A percentile compares a stretch with the other conserved stretches of the same genome.
Conservation (phyloP, 2,113 vertebrate species). For the Neopipo cinnamomea region DNA sequence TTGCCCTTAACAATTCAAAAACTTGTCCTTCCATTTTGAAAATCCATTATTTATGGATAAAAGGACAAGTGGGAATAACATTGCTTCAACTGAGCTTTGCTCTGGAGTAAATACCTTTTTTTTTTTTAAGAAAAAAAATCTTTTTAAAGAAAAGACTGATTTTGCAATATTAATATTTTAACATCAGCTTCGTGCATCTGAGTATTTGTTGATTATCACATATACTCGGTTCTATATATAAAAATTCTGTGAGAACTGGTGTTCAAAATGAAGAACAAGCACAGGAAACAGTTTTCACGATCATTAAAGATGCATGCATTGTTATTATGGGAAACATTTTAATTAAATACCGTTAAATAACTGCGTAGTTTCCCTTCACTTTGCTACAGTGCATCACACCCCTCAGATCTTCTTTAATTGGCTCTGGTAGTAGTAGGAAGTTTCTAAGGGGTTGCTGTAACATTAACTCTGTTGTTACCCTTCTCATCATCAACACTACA, state of each 20-base stretch:
- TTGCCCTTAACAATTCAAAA: background rate
- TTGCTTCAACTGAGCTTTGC: background rate
- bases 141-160: background rate
- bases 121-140: no score
- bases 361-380: background rate
- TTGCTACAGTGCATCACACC: slow-evolving; percentile 9
- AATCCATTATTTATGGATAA: slow-evolving; percentile 28
- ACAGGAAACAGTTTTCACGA: background rate
- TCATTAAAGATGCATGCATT: slow-evolving; percentile 40
- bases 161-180: slow-evolving; percentile 5
- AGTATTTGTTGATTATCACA: background rate
- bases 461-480: background rate
- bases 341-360: slow-evolving; percentile 39
- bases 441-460: background rate
- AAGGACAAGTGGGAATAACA: background rate
- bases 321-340: slow-evolving; percentile 39
- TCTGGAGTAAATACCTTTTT: background rate
- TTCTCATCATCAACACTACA: background rate
- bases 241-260: background rate
- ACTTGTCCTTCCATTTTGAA: background rate
- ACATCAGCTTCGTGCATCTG: background rate
- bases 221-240: background rate
- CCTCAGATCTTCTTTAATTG: background rate
- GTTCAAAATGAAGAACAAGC: slow-evolving; percentile 12
- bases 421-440: fast-evolving